Evolutionary conservation across 2,888 invertebrate genomes (phyloP).

Genomic region (Netelia melanura): DNA sequence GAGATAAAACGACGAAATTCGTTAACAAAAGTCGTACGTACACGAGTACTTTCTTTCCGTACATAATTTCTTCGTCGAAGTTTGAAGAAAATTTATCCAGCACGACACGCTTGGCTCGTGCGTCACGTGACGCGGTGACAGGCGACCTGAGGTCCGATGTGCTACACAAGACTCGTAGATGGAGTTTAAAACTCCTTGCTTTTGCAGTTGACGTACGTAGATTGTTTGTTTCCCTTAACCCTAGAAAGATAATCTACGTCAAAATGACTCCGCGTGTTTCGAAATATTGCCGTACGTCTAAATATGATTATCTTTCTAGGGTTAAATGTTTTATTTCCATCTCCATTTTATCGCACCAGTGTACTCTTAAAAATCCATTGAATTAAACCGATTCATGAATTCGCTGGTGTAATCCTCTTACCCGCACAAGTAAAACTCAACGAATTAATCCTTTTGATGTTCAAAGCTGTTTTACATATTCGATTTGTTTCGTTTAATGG

Average conservation of each 20-base stretch:
- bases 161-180: slow-evolving; percentile 11
- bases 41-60: background rate
- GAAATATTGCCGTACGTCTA: too few relatives aligned
- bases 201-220: slow-evolving; percentile 37
- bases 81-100: background rate
- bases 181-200: slow-evolving; percentile 17
- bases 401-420: background rate
- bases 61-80: background rate
- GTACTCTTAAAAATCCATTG: background rate
- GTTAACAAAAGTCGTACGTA: background rate
- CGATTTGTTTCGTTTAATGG: background rate
- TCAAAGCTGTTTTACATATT: background rate
- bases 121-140: slow-evolving; percentile 63
- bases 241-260: too few relatives aligned
- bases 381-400: background rate
- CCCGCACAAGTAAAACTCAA: background rate
- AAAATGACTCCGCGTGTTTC: too few relatives aligned
- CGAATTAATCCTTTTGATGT: background rate
- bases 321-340: background rate
- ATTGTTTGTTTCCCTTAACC: background rate
- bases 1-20: background rate
- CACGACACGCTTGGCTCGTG: slow-evolving; percentile 52
- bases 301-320: too few relatives aligned
- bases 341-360: background rate
- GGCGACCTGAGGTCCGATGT: slow-evolving; percentile 51